A percentile compares a stretch with the other conserved stretches of the same genome.
Conservation (phyloP, 2,888 invertebrate species). For the Heliconius charithonia region DNA sequence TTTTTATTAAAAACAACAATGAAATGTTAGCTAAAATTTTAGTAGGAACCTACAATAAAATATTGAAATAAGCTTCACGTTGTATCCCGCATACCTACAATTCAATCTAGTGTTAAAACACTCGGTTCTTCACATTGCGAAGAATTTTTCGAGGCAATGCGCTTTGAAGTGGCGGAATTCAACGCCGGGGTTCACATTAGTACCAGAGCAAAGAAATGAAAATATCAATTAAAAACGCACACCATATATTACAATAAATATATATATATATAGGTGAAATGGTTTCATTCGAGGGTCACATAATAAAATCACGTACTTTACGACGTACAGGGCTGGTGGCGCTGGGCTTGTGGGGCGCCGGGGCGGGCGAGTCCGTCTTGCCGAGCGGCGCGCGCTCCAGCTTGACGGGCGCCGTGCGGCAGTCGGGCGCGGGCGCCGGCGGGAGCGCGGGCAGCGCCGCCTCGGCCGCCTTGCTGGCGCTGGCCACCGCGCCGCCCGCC, state of each 20-base stretch:
- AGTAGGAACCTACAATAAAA: no score
- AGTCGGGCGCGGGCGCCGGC: slow-evolving; percentile 50
- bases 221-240: no score
- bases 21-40: no score
- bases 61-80: no score
- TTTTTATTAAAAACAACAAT: not conserved
- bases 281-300: not conserved
- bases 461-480: slow-evolving; percentile 53
- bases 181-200: no score
- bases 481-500: slow-evolving; percentile 61
- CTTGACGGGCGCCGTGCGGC: slow-evolving; percentile 62
- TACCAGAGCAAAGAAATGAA: no score
- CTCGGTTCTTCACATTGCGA: no score
- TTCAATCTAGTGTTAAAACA: no score
- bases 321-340: slow-evolving; percentile 87
- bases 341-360: slow-evolving; percentile 60
- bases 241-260: no score
- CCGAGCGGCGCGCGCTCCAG: slow-evolving; percentile 70
- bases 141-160: no score
- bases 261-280: not conserved
- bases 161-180: no score
- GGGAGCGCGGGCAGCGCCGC: slow-evolving; percentile 51
- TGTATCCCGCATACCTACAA: no score
- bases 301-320: slow-evolving; percentile 53
- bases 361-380: slow-evolving; percentile 61